Percentiles rank a stretch among this genome's conserved stretches.
Conservation (phyloP, 2,113 vertebrate genomes). For the Sapajus apella region DNA sequence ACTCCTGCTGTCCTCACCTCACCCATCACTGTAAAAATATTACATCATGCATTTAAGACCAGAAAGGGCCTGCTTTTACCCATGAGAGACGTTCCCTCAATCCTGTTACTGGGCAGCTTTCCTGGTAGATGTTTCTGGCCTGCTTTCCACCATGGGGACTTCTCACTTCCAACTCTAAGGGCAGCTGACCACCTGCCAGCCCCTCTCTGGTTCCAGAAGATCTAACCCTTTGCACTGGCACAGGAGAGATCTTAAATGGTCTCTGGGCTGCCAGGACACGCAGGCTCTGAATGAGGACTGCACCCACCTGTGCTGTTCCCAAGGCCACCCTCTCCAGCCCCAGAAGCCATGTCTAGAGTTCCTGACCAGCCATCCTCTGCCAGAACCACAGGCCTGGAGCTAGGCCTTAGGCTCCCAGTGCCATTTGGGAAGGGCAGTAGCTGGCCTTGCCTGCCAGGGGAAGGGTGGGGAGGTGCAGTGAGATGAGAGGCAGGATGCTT, state of each 20-base stretch:
- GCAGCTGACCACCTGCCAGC: neutral
- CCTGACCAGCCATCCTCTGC: neutral
- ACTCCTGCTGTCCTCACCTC: neutral
- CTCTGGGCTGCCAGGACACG: neutral
- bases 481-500: neutral
- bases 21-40: constrained; percentile 32
- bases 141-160: neutral
- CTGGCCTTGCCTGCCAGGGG: neutral
- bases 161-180: neutral
- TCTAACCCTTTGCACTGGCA: neutral
- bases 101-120: neutral
- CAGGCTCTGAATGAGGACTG: constrained; percentile 44
- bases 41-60: constrained; percentile 6
- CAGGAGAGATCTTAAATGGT: neutral
- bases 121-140: neutral
- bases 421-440: neutral
- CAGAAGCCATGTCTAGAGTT: neutral
- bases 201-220: neutral
- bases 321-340: neutral
- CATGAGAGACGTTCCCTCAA: neutral
- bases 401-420: neutral
- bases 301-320: neutral
- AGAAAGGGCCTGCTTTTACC: constrained; percentile 63
- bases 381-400: neutral
- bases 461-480: neutral